Conservation (phyloP, 2,113 vertebrate genomes). For the Rhagologus leucostigma region DNA sequence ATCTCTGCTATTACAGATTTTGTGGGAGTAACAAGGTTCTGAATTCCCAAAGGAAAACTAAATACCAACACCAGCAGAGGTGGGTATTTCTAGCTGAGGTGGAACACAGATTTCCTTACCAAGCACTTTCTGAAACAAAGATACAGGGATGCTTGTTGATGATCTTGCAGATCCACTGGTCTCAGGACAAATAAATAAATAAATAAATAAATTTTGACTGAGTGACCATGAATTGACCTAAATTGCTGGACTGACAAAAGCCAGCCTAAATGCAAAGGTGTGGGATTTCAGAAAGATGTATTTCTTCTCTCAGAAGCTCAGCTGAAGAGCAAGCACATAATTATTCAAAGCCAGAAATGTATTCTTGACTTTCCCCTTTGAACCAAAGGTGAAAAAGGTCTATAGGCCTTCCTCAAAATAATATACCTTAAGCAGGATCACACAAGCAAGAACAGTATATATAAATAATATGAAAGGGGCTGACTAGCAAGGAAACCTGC, state of each 20-base stretch:
- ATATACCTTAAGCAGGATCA: background rate
- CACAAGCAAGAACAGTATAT: background rate
- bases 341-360: background rate
- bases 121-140: background rate
- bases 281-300: background rate
- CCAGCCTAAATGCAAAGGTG: background rate
- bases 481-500: background rate
- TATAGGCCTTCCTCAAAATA: background rate
- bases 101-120: background rate
- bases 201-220: background rate
- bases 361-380: background rate
- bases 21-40: background rate
- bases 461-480: background rate
- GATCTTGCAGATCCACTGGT: background rate
- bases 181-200: background rate
- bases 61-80: background rate
- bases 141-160: background rate
- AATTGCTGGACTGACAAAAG: background rate
- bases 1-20: background rate
- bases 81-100: background rate
- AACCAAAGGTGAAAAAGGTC: background rate
- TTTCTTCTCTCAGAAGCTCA: background rate
- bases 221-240: background rate
- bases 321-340: background rate
- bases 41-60: background rate